These are phyloP conservation scores for Euborellia annulipes DNA, from an alignment of 1,140 invertebrate species.

Conservation along the genomic window DNA sequence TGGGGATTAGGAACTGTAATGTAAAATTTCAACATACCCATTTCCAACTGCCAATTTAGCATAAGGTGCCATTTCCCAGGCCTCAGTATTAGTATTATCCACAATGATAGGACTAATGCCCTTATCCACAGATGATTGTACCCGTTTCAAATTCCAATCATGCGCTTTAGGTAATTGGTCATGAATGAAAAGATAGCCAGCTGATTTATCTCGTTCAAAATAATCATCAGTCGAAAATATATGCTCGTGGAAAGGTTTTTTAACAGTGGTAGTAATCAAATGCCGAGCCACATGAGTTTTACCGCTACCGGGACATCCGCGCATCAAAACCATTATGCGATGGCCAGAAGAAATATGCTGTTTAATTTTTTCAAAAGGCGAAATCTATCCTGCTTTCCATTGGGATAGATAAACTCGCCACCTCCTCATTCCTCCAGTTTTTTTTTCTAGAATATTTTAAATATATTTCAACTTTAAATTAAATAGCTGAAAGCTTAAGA, in stretches of 20 bases:
- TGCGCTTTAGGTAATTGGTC: slow-evolving; percentile 48
- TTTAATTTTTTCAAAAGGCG: slow-evolving; percentile 21
- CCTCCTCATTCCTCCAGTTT: no score
- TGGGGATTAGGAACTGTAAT: no score
- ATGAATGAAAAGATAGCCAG: slow-evolving; percentile 44
- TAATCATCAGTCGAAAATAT: slow-evolving; percentile 65
- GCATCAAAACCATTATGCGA: slow-evolving; percentile 52
- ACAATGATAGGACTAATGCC: slow-evolving; percentile 62
- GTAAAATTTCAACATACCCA: no score
- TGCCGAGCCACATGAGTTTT: slow-evolving; percentile 51
- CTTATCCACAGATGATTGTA: slow-evolving; percentile 31
- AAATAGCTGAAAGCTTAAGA: no score
- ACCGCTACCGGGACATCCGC: slow-evolving; percentile 66
- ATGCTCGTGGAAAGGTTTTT: slow-evolving; percentile 22
- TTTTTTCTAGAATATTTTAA: no score
- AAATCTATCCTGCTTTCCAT: no score
- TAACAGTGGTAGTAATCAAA: slow-evolving; percentile 31
- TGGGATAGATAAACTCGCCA: no score
- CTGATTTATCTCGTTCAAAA: slow-evolving; percentile 35
- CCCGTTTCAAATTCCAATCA: slow-evolving; percentile 43
- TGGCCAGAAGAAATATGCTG: slow-evolving; percentile 25
- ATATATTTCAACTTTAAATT: no score
- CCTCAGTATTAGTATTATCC: slow-evolving; percentile 69
- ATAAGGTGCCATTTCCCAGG: slow-evolving; percentile 70
- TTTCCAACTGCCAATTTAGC: slow-evolving; percentile 30